phyloP scores from a whole-genome alignment of 2,113 vertebrate genomes.

The Syngnathus floridae region DNA sequence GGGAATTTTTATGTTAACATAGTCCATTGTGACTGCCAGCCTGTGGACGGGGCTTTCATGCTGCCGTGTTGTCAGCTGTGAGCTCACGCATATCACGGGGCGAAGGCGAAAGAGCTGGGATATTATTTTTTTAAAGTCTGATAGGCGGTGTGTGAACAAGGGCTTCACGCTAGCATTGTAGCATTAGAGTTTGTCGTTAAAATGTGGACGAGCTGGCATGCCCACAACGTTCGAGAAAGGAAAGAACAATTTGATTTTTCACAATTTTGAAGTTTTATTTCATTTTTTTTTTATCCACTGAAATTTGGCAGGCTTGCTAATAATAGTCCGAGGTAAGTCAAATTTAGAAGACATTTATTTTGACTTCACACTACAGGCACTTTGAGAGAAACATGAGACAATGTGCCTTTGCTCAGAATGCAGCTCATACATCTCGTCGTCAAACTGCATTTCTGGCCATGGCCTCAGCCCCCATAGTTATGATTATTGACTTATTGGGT shows the following conservation, averaged over 20 bases:
- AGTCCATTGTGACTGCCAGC: too few relatives aligned
- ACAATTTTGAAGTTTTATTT: not conserved
- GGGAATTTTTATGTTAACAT: too few relatives aligned
- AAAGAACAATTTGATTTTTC: not conserved
- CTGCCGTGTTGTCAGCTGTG: not conserved
- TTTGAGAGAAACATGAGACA: not conserved
- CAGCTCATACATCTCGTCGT: constrained; percentile 7
- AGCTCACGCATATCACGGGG: not conserved
- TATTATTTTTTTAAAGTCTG: not conserved
- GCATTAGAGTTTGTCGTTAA: not conserved
- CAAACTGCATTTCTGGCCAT: constrained; percentile 58
- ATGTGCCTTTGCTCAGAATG: not conserved
- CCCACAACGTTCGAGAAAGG: not conserved
- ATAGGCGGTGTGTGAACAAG: too few relatives aligned
- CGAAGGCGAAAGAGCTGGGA: not conserved
- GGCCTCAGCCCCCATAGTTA: constrained; percentile 64
- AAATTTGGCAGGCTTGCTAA: not conserved
- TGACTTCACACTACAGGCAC: not conserved
- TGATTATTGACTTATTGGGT: constrained; percentile 71
- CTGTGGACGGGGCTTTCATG: too few relatives aligned
- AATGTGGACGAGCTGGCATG: too few relatives aligned
- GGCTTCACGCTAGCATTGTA: not conserved
- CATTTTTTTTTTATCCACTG: not conserved
- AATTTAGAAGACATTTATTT: not conserved
- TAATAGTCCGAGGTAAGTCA: not conserved